Evolutionary conservation across 2,888 invertebrate species (phyloP).

Genomic region (Athalia cordata): DNA sequence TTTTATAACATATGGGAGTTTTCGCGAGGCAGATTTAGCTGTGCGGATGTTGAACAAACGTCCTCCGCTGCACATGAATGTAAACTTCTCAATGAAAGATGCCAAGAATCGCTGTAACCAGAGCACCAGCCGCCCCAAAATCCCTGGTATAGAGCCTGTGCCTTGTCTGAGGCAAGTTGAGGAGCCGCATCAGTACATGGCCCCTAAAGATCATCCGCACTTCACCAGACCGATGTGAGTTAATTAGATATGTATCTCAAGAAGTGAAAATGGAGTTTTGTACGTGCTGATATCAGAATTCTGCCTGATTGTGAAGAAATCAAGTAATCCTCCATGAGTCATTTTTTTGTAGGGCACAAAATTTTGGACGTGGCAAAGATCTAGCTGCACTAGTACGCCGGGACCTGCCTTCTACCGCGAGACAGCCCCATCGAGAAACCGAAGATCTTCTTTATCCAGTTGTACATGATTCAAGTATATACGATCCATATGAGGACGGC

Average conservation of each 20-base stretch:
- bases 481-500: slow-evolving; percentile 59
- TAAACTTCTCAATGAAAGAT: slow-evolving; percentile 59
- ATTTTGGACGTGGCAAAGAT: slow-evolving; percentile 33
- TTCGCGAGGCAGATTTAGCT: slow-evolving; percentile 63
- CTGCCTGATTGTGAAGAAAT: too few relatives aligned
- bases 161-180: not conserved
- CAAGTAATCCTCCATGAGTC: not conserved
- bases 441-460: slow-evolving; percentile 59
- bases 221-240: not conserved
- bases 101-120: not conserved
- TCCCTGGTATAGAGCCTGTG: not conserved
- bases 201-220: not conserved
- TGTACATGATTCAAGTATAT: slow-evolving; percentile 52
- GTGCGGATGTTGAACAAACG: slow-evolving; percentile 59
- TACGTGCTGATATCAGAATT: not conserved
- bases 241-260: not conserved
- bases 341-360: not conserved
- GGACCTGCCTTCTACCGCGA: not conserved
- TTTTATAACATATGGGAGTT: slow-evolving; percentile 59
- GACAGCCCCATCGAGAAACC: slow-evolving; percentile 44
- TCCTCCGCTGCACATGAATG: slow-evolving; percentile 59
- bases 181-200: not conserved
- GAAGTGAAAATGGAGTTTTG: not conserved
- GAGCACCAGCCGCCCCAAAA: not conserved
- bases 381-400: slow-evolving; percentile 24